phyloP scores from a whole-genome alignment of 1,140 invertebrate genomes.

The Drosophila subobscura region DNA sequence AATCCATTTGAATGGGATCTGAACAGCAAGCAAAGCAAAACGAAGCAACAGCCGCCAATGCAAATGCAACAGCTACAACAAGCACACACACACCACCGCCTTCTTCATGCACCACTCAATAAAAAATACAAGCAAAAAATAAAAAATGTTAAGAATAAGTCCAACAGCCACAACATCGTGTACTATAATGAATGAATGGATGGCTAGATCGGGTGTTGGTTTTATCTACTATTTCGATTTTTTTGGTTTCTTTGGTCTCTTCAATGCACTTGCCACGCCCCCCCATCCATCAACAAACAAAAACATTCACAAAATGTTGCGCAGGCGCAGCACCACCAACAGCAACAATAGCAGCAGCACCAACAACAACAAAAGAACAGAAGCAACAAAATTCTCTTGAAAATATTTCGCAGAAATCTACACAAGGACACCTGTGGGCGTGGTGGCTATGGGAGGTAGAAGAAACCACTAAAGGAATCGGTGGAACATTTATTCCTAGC shows the following conservation, averaged over 20 bases:
- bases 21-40: slow-evolving; percentile 32
- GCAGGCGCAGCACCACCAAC: slow-evolving; percentile 69
- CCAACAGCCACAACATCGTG: slow-evolving; percentile 28
- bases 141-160: slow-evolving; percentile 26
- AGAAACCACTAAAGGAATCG: slow-evolving; percentile 12
- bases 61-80: slow-evolving; percentile 31
- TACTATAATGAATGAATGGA: slow-evolving; percentile 47
- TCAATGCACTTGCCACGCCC: slow-evolving; percentile 40
- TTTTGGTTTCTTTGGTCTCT: slow-evolving; percentile 48
- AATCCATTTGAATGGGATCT: slow-evolving; percentile 37
- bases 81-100: slow-evolving; percentile 36
- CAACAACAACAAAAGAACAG: slow-evolving; percentile 37
- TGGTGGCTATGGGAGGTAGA: slow-evolving; percentile 60
- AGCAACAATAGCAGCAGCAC: slow-evolving; percentile 44
- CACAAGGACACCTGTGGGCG: slow-evolving; percentile 80
- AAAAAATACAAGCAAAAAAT: slow-evolving; percentile 24
- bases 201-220: slow-evolving; percentile 70
- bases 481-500: slow-evolving; percentile 22
- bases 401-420: slow-evolving; percentile 74
- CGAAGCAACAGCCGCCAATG: slow-evolving; percentile 18
- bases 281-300: slow-evolving; percentile 28
- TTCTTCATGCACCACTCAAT: slow-evolving; percentile 43
- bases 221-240: slow-evolving; percentile 42
- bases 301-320: slow-evolving; percentile 55
- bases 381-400: slow-evolving; percentile 52